These are phyloP conservation scores for Pogonophryne albipinna DNA, from an alignment of 2,797 vertebrate genomes.

Conservation along the genomic window DNA sequence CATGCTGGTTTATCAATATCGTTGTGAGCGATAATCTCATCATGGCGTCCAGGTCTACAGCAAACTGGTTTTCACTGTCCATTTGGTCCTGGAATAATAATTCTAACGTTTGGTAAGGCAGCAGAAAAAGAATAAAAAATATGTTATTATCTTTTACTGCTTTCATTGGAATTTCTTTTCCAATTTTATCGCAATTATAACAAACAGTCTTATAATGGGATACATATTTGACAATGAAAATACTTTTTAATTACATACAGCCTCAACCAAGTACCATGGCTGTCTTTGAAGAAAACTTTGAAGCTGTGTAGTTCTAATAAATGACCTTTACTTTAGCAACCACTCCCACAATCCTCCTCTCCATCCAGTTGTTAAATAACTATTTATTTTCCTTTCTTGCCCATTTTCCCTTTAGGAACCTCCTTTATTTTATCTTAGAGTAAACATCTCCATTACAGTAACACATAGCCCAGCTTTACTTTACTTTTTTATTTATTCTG, in stretches of 20 bases:
- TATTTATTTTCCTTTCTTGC: constrained; percentile 31
- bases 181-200: too few relatives aligned
- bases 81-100: too few relatives aligned
- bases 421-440: constrained; percentile 47
- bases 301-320: background rate
- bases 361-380: constrained; percentile 44
- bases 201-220: too few relatives aligned
- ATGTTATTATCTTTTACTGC: too few relatives aligned
- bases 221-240: background rate
- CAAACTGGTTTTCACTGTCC: too few relatives aligned
- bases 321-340: constrained; percentile 12
- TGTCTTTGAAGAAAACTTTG: background rate
- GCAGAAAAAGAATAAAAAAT: too few relatives aligned
- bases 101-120: too few relatives aligned
- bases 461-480: constrained; percentile 54
- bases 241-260: background rate
- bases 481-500: constrained; percentile 63
- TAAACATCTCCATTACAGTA: constrained; percentile 60
- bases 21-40: too few relatives aligned
- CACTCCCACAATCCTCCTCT: constrained; percentile 33
- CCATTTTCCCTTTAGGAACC: constrained; percentile 29
- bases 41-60: too few relatives aligned
- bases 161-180: too few relatives aligned
- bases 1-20: too few relatives aligned
- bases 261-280: background rate